A percentile compares a stretch with the other conserved stretches of the same genome.
Evolutionary conservation across 2,113 vertebrate species (phyloP).

Genomic region (Gallinago jamesoni): DNA sequence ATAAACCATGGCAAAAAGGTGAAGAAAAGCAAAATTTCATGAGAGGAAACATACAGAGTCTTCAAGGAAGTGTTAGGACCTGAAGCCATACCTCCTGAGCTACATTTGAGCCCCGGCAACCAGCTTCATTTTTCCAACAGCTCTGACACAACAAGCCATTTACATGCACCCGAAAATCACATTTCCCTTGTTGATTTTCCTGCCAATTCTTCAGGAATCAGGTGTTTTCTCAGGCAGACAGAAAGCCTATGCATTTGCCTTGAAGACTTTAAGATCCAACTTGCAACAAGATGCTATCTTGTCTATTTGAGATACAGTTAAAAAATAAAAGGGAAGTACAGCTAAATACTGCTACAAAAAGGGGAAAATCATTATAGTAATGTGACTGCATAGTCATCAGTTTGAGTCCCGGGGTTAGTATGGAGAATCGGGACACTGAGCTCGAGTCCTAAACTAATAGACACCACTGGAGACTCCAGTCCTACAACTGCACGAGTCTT

Average conservation of each 20-base stretch:
- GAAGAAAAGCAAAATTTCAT: not conserved
- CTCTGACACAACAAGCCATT: not conserved
- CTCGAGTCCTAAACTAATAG: not conserved
- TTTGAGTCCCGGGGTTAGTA: not conserved
- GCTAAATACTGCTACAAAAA: too few species aligned
- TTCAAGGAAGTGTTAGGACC: not conserved
- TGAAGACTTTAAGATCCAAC: not conserved
- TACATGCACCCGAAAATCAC: rapidly evolving
- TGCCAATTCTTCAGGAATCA: not conserved
- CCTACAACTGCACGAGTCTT: not conserved
- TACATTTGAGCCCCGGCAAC: not conserved
- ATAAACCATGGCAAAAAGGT: not conserved
- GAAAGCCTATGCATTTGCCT: not conserved
- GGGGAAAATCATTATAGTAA: rapidly evolving
- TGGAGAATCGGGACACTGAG: not conserved
- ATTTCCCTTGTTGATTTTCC: not conserved
- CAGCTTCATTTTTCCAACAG: not conserved
- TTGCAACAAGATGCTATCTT: not conserved
- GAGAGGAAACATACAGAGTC: not conserved
- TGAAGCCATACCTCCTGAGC: not conserved
- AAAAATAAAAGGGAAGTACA: too few species aligned
- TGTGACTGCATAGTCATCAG: not conserved
- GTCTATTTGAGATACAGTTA: not conserved
- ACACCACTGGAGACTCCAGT: not conserved
- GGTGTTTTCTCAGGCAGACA: not conserved